These are phyloP conservation scores for Cheumatopsyche charites DNA, from an alignment of 1,140 invertebrate species.

Conservation along the genomic window DNA sequence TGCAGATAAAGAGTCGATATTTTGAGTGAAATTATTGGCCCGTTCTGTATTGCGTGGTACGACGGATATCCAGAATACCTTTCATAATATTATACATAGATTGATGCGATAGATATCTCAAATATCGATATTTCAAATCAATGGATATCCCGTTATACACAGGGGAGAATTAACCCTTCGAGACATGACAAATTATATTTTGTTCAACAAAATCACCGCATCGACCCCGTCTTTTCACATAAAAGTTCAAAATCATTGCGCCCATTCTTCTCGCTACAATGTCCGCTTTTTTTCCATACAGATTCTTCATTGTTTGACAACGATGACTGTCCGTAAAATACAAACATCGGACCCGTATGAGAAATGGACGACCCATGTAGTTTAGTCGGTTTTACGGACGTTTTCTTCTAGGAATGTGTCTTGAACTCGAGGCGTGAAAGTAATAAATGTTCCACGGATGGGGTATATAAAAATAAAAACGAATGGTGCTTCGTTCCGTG, in stretches of 20 bases:
- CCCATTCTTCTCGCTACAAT: slow-evolving; percentile 23
- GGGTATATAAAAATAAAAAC: slow-evolving; percentile 28
- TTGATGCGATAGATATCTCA: too few relatives aligned
- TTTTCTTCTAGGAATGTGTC: slow-evolving; percentile 31
- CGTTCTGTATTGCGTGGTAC: not conserved
- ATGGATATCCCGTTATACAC: too few relatives aligned
- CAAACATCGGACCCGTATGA: slow-evolving; percentile 45
- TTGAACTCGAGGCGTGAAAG: slow-evolving; percentile 42
- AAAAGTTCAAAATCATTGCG: slow-evolving; percentile 23
- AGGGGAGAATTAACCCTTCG: slow-evolving; percentile 26
- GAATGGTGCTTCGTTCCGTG: not conserved
- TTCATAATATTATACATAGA: too few relatives aligned
- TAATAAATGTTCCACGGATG: slow-evolving; percentile 45
- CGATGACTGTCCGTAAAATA: slow-evolving; percentile 46
- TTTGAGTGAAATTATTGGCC: slow-evolving; percentile 15
- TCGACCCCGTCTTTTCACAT: slow-evolving; percentile 35
- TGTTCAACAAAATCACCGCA: slow-evolving; percentile 31
- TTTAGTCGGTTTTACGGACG: slow-evolving; percentile 39
- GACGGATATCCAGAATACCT: too few relatives aligned
- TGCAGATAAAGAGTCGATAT: not conserved
- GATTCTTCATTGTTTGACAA: slow-evolving; percentile 45
- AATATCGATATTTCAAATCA: too few relatives aligned
- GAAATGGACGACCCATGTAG: slow-evolving; percentile 39
- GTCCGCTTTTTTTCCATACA: slow-evolving; percentile 35
- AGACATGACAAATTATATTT: slow-evolving; percentile 44